Evolutionary conservation across 2,113 vertebrate species (phyloP).

Genomic region (Gopherus flavomarginatus): DNA sequence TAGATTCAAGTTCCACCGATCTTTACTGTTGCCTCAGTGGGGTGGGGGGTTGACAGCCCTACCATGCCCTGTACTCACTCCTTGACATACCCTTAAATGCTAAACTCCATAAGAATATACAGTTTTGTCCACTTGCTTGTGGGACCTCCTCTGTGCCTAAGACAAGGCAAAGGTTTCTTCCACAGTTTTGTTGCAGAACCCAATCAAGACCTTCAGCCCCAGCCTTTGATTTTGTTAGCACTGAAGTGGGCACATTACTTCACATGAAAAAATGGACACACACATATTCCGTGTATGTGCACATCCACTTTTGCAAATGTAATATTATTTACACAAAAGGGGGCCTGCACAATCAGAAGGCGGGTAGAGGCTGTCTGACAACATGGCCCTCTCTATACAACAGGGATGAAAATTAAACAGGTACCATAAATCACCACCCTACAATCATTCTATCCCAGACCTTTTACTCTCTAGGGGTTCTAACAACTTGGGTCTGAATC

Average conservation of each 20-base stretch:
- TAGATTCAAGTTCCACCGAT: neutral
- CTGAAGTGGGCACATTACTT: neutral
- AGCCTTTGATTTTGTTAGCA: neutral
- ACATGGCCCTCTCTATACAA: neutral
- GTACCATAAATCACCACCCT: neutral
- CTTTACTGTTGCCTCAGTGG: neutral
- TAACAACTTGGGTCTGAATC: neutral
- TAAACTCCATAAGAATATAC: neutral
- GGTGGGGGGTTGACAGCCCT: neutral
- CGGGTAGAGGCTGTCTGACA: neutral
- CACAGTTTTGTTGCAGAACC: neutral
- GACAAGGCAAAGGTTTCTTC: neutral
- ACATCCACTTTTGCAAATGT: neutral
- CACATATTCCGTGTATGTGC: neutral
- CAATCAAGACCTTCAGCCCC: neutral
- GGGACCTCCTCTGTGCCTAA: neutral
- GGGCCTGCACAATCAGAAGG: neutral
- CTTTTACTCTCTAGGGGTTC: neutral
- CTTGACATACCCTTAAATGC: neutral
- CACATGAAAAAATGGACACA: neutral
- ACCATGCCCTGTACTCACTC: neutral
- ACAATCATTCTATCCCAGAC: neutral
- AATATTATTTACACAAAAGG: neutral
- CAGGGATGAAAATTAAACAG: neutral
- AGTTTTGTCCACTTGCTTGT: neutral